Evolutionary conservation across 2,888 invertebrate genomes (phyloP).

Genomic region (Cheilosia pagana): DNA sequence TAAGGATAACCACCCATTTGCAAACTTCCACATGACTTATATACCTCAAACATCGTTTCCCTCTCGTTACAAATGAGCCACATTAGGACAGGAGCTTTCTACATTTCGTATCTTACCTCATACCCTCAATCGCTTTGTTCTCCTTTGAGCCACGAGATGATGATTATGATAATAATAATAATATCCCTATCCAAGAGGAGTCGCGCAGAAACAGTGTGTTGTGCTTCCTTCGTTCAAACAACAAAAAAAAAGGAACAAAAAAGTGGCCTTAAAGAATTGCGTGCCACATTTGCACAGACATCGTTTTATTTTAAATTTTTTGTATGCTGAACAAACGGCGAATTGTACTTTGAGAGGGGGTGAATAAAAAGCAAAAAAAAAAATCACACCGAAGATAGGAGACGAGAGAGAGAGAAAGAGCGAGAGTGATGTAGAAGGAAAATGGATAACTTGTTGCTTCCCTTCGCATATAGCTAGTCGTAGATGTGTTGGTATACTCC

Average conservation of each 20-base stretch:
- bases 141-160: constrained; percentile 49
- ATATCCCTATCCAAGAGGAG: constrained; percentile 27
- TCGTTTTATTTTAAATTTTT: constrained; percentile 4
- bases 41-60: constrained; percentile 29
- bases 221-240: not conserved
- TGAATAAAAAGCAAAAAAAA: not conserved
- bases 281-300: constrained; percentile 63
- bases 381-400: constrained; percentile 26
- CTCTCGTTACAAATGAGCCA: constrained; percentile 65
- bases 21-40: constrained; percentile 2
- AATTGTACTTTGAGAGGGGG: constrained; percentile 18
- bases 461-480: not conserved
- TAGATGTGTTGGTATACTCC: constrained; percentile 17
- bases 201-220: constrained; percentile 4
- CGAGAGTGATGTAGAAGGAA: constrained; percentile 61
- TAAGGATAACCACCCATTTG: constrained; percentile 13
- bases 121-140: not conserved
- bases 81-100: constrained; percentile 55
- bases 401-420: constrained; percentile 62
- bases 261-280: constrained; percentile 37
- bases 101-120: constrained; percentile 6
- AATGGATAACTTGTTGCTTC: constrained; percentile 74
- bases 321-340: constrained; percentile 13
- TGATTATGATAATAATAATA: constrained; percentile 70
- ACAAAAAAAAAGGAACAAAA: not conserved